Evolutionary conservation across 1,140 invertebrate species (phyloP).

Genomic region (Caenorhabditis brenneri): DNA sequence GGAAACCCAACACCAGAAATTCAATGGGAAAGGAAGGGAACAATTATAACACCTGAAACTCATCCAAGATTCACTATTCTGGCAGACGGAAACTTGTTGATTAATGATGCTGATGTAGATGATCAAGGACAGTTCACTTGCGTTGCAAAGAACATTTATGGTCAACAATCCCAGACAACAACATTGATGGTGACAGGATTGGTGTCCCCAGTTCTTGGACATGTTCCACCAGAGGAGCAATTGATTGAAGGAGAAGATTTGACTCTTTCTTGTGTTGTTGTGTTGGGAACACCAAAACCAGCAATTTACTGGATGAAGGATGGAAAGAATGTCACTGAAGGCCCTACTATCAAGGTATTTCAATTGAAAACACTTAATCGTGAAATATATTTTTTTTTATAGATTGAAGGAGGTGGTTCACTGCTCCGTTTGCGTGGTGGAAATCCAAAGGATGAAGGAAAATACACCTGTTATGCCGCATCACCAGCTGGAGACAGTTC

Average conservation of each 20-base stretch:
- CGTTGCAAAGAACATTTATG: slow-evolving; percentile 73
- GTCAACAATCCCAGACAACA: slow-evolving; percentile 69
- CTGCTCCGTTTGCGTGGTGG: slow-evolving; percentile 60
- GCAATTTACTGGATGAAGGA: slow-evolving; percentile 72
- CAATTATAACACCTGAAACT: slow-evolving; percentile 56
- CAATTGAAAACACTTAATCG: background rate
- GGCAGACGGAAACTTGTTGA: slow-evolving; percentile 65
- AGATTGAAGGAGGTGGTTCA: slow-evolving; percentile 65
- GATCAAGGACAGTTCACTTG: slow-evolving; percentile 72
- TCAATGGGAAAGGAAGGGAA: slow-evolving; percentile 68
- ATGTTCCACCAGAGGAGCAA: slow-evolving; percentile 65
- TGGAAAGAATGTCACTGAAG: slow-evolving; percentile 60
- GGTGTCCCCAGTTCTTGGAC: slow-evolving; percentile 64
- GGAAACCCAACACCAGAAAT: slow-evolving; percentile 70
- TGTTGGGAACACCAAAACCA: slow-evolving; percentile 73
- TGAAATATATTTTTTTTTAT: slow-evolving; percentile 17
- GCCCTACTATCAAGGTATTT: slow-evolving; percentile 45
- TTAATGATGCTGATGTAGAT: slow-evolving; percentile 61
- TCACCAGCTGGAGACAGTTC: slow-evolving; percentile 73
- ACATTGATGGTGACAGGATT: slow-evolving; percentile 73
- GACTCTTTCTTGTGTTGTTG: slow-evolving; percentile 71
- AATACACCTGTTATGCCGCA: slow-evolving; percentile 72
- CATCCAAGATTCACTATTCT: slow-evolving; percentile 62
- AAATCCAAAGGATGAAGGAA: slow-evolving; percentile 70
- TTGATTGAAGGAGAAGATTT: slow-evolving; percentile 68